Percentiles rank a stretch among this genome's conserved stretches.
Conservation (phyloP, 2,888 invertebrate genomes). For the Lasioglossum morio region DNA sequence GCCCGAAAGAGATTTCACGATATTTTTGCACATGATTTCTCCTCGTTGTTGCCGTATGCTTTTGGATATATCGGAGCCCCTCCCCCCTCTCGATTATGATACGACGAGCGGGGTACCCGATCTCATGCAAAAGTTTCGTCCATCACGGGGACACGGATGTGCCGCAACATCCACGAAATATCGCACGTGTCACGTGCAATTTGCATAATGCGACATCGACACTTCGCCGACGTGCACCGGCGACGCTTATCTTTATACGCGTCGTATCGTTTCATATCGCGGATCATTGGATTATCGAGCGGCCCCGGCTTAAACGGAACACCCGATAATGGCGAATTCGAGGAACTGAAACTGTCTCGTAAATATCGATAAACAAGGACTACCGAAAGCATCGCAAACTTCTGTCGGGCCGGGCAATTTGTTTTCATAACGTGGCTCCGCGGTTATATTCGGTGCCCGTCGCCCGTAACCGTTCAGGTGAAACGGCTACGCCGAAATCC, state of each 20-base stretch:
- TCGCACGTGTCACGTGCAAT: slow-evolving; percentile 67
- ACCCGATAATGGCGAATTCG: slow-evolving; percentile 69
- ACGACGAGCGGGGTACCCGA: slow-evolving; percentile 16
- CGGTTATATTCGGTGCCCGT: slow-evolving; percentile 24
- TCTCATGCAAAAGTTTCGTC: slow-evolving; percentile 40
- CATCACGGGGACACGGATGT: slow-evolving; percentile 12
- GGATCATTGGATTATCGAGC: slow-evolving; percentile 61
- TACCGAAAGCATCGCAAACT: slow-evolving; percentile 46
- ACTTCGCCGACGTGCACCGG: slow-evolving; percentile 46
- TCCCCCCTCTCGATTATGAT: slow-evolving; percentile 41
- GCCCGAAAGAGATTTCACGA: slow-evolving; percentile 22
- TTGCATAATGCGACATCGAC: slow-evolving; percentile 68
- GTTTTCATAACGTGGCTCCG: slow-evolving; percentile 19
- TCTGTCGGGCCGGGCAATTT: slow-evolving; percentile 27
- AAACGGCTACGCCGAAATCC: slow-evolving; percentile 13
- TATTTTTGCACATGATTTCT: slow-evolving; percentile 50
- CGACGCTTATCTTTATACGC: slow-evolving; percentile 67
- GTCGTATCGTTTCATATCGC: slow-evolving; percentile 62
- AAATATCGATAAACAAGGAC: slow-evolving; percentile 62
- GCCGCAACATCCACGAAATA: slow-evolving; percentile 38
- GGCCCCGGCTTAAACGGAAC: slow-evolving; percentile 46
- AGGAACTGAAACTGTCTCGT: slow-evolving; percentile 70
- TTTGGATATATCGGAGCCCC: neutral
- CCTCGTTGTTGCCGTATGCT: slow-evolving; percentile 18
- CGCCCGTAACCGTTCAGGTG: slow-evolving; percentile 33